Base-by-base conservation (phyloP, 1,140 invertebrate species). In the Nebria ingens region DNA sequence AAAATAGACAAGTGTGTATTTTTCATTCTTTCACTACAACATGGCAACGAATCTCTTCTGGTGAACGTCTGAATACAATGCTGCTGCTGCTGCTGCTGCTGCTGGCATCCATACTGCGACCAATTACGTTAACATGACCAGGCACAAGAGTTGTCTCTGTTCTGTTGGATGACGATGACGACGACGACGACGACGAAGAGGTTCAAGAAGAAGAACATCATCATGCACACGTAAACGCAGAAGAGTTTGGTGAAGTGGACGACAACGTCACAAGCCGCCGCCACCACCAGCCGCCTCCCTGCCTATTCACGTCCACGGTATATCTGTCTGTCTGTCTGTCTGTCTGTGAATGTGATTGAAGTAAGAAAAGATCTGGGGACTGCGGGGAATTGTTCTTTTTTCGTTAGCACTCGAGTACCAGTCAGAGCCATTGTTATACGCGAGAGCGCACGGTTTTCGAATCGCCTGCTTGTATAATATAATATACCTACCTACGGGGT, bases 261-360 rank as follows among this genome's bases (percentile, higher is more conserved):
- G n/a, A n/a, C n/a, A n/a, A n/a, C n/a, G n/a, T n/a, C n/a, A n/a
- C n/a, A n/a, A n/a, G n/a, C n/a, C n/a, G n/a, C n/a, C n/a, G n/a
- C n/a, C n/a, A n/a, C n/a, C n/a, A n/a, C n/a, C n/a, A n/a, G n/a
- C n/a, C n/a, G n/a, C n/a, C n/a, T n/a, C n/a, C n/a, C 25, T 45
- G 9, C 40, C 40, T 45, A 11, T 45, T 45, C 40, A 45, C 6
- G 40, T 45, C 6, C 40, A 45, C 15, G n/a, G n/a, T n/a, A n/a
- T n/a, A n/a, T n/a, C n/a, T n/a, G n/a, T n/a, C n/a, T n/a, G n/a
- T n/a, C n/a, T n/a, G n/a, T 6, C 40, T 9, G 15, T 6, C 25
- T 45, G 40, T 45, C 40, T 45, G 9, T 45, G 40, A 45, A 45
- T 45, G 40, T 45, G 40, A 45, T 45, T 45, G 40, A 45, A 45